Percentiles rank a stretch among this genome's conserved stretches.
phyloP scores from a whole-genome alignment of 2,797 vertebrate species.

The Arremon aurantiirostris region DNA sequence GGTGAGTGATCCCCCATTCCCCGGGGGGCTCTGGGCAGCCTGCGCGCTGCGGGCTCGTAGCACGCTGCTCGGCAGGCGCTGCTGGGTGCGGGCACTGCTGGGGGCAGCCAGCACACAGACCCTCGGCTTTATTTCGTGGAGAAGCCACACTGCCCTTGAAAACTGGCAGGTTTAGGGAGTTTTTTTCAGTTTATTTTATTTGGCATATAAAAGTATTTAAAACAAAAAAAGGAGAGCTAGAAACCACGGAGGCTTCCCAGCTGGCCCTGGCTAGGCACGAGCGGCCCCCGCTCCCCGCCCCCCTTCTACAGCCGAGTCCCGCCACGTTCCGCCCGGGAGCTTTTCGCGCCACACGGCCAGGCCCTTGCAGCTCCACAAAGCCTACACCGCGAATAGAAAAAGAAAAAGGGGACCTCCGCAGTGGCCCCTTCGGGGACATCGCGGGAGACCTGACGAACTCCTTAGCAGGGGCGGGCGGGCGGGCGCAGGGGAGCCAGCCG shows the following conservation, averaged over 20 bases:
- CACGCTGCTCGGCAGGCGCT: too few relatives aligned
- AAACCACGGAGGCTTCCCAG: fast-evolving
- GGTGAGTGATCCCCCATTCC: fast-evolving
- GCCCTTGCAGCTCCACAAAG: slow-evolving; percentile 52
- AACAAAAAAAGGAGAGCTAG: not conserved
- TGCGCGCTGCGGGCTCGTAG: fast-evolving
- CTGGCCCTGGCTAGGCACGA: fast-evolving
- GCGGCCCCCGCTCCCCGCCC: not conserved
- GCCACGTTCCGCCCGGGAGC: not conserved
- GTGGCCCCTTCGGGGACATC: fast-evolving
- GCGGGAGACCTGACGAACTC: fast-evolving
- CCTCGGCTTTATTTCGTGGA: too few relatives aligned
- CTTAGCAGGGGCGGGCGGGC: fast-evolving
- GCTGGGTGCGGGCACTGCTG: not conserved
- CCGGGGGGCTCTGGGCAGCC: fast-evolving
- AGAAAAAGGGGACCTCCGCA: not conserved
- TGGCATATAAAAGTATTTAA: fast-evolving
- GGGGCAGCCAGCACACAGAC: not conserved
- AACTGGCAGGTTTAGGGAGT: fast-evolving
- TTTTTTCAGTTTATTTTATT: not conserved
- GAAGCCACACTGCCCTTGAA: too few relatives aligned
- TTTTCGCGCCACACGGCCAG: slow-evolving; percentile 65
- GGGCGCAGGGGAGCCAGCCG: fast-evolving
- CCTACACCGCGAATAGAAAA: fast-evolving
- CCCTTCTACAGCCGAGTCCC: not conserved